Evolutionary conservation across 2,888 invertebrate genomes (phyloP), one percentile per base, ranked within the genome.

Genomic region (Nephrocerus scutellatus): DNA sequence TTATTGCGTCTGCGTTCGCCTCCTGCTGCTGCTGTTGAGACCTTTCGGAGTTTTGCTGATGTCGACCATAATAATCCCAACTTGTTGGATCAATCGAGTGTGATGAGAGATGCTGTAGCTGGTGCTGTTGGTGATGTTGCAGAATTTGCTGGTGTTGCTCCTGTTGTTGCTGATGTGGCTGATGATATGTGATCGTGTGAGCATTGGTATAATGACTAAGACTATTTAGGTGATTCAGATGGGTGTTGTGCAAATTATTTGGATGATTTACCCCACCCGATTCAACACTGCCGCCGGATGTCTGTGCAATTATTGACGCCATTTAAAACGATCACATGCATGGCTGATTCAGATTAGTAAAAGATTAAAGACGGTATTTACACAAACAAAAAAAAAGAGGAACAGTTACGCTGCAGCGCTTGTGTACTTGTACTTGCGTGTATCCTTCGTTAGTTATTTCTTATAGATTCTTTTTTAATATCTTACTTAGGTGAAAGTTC

Each of bases 281-380:
- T 51, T 63, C 63, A 54, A 58, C 56, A 51, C 57, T 56, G 49
- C 60, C 59, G 54, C 58, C 62, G 54, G 65, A 59, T 52, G 60
- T 57, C 55, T 65, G 63, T 53, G 66, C 62, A 60, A 68, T 66
- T 60, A 68, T 60, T 60, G 68, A 68, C 57, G 68, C 64, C 68
- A 68, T 68, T 61, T 63, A 65, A 55, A 53, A 46, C 59, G 41
- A 39, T 52, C 52, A 48, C 48, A 59, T 48, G 59, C 63, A 64
- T 64, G 65, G 61, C 64, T 60, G 56, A 39, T 12, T 39, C 8
- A n/a, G n/a, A n/a, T n/a, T n/a, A n/a, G n/a, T n/a, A n/a, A n/a
- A 22, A 9, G 8, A 22, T 10, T 22, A n/a, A 22, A n/a, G 8
- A n/a, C 8, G 47, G 53, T 52, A 49, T 54, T 12, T 9, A 32